These are phyloP conservation scores for Chaetops frenatus DNA, from an alignment of 2,113 vertebrate species.

Conservation along the genomic window DNA sequence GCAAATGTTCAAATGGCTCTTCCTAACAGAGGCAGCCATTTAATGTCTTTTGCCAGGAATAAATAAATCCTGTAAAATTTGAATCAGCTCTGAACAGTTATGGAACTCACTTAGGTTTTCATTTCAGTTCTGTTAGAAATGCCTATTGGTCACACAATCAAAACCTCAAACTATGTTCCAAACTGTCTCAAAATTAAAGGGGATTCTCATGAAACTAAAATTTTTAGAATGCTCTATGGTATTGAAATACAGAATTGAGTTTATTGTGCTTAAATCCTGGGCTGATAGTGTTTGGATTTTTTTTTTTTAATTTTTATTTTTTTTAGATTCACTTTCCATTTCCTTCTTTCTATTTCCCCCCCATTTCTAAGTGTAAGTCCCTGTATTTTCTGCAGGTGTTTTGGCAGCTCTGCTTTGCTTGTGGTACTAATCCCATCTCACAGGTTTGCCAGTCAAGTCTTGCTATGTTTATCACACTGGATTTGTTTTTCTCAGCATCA, in stretches of 20 bases:
- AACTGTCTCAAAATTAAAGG: background rate
- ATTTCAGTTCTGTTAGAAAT: background rate
- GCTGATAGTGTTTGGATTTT: background rate
- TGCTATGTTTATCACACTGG: background rate
- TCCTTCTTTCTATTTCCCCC: background rate
- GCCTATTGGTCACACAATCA: background rate
- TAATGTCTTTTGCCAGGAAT: background rate
- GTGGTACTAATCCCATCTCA: background rate
- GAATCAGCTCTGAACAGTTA: background rate
- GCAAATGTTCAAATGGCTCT: background rate
- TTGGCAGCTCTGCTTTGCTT: background rate
- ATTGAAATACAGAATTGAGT: background rate
- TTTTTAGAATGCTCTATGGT: background rate
- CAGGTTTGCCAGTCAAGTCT: background rate
- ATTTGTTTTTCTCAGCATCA: background rate
- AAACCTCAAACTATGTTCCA: background rate
- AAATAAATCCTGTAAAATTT: background rate
- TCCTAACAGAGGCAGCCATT: background rate
- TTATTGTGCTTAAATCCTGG: background rate
- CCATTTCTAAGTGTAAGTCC: fast-evolving
- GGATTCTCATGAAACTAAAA: background rate
- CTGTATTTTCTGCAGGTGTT: background rate
- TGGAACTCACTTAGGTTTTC: background rate
- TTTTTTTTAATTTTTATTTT: background rate
- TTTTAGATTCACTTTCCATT: background rate